Evolutionary conservation across 2,888 invertebrate genomes (phyloP).

Genomic region (Andrena praecox): DNA sequence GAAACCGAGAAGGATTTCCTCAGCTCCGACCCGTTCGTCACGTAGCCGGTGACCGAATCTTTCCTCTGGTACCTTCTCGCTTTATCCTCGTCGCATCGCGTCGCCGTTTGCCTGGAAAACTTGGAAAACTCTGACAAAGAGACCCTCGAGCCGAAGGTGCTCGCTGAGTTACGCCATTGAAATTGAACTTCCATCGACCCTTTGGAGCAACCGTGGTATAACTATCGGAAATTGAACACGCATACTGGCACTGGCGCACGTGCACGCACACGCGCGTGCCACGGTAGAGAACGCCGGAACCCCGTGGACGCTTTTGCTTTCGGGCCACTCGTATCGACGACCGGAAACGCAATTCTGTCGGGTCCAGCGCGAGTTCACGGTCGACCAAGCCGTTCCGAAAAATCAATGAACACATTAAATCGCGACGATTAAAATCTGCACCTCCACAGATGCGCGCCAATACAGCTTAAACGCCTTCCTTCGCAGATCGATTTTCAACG

Average conservation of each 20-base stretch:
- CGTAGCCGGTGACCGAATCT: constrained; percentile 42
- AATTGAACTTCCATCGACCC: constrained; percentile 78
- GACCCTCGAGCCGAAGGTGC: constrained; percentile 58
- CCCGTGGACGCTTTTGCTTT: constrained; percentile 46
- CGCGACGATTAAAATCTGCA: constrained; percentile 44
- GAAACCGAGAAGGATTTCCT: constrained; percentile 48
- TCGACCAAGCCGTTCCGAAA: constrained; percentile 53
- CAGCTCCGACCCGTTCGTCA: constrained; percentile 18
- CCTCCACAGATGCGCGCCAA: background rate
- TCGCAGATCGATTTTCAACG: background rate
- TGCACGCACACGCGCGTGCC: constrained; percentile 26
- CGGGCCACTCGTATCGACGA: constrained; percentile 31
- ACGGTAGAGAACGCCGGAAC: constrained; percentile 55
- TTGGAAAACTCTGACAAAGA: constrained; percentile 76
- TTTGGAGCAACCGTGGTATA: constrained; percentile 72
- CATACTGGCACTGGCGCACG: constrained; percentile 49
- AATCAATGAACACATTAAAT: constrained; percentile 64
- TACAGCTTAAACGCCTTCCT: background rate
- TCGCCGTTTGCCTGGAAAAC: constrained; percentile 60
- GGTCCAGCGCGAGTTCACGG: constrained; percentile 49
- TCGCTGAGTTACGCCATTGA: constrained; percentile 73
- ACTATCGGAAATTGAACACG: constrained; percentile 79
- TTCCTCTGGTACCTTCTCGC: constrained; percentile 56
- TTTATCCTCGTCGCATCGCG: constrained; percentile 58
- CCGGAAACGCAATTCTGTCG: constrained; percentile 64